phyloP scores from a whole-genome alignment of 2,113 vertebrate species.

The Pica pica region DNA sequence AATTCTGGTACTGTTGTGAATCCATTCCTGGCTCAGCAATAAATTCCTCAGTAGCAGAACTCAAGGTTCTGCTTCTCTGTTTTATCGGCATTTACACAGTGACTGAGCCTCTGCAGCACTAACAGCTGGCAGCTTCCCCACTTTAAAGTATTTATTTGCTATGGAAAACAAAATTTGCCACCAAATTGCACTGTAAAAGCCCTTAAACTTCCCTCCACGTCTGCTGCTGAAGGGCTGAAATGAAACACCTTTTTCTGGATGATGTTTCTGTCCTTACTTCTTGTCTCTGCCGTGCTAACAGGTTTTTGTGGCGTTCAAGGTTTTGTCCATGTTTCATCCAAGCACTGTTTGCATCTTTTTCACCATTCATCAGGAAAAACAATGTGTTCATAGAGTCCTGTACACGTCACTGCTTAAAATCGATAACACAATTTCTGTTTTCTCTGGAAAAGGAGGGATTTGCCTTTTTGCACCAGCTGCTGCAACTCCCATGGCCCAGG shows the following conservation, averaged over 20 bases:
- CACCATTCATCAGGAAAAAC: not conserved
- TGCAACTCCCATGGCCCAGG: not conserved
- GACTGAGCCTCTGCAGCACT: not conserved
- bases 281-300: accelerated
- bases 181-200: not conserved
- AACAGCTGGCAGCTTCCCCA: not conserved
- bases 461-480: not conserved
- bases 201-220: not conserved
- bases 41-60: not conserved
- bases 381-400: accelerated
- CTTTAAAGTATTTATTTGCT: not conserved
- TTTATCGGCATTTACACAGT: not conserved
- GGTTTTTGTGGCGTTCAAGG: not conserved
- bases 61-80: not conserved
- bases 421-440: accelerated
- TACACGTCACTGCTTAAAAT: accelerated
- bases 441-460: not conserved
- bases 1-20: not conserved
- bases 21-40: not conserved
- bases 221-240: not conserved
- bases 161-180: not conserved
- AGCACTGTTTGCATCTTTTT: not conserved
- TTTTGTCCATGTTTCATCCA: accelerated
- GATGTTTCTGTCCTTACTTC: not conserved
- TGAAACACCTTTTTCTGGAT: not conserved